Evolutionary conservation across 2,888 invertebrate genomes (phyloP), one percentile per base, ranked within the genome.

Genomic region (Cecidostiba fungosa): DNA sequence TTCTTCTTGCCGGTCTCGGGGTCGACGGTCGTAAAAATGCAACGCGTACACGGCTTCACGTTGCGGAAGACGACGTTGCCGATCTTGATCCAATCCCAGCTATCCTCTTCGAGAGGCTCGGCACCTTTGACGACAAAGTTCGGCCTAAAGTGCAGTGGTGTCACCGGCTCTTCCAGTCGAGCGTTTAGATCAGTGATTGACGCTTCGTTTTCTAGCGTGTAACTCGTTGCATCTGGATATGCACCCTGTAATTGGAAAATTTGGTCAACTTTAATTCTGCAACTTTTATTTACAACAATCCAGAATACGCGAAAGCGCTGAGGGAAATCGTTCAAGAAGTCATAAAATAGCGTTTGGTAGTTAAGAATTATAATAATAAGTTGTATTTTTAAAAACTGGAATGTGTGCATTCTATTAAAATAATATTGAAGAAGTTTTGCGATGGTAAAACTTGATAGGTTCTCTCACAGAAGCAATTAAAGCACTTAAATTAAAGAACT

Each of bases 11-110:
- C 96, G 0, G 95, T 96, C 87, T 95, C 95, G 0, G 96, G 95
- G 91, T 97, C 95, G 0, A 97, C 95, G 0, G 96, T 96, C 0
- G 96, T 96, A 86, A 97, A 91, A n/a, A 96, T 93, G 90, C 97
- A 97, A 95, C 96, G 95, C 0, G 95, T 94, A 90, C 96, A 96
- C 0, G 96, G 95, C 90, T 95, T 96, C 29, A 96, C 93, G 86
- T 95, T 94, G 90, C 95, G 94, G 90, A 96, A 96, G 76, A 95
- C 89, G 16, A 95, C 95, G 6, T 95, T 93, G 8, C 96, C 96
- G 81, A 97, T 96, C 91, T 95, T 96, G 5, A 97, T 91, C 94
- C 95, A 97, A 82, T 95, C 95, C 96, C 97, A 97, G 8, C 94
- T 92, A 89, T 97, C 97, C 92, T 97, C 96, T 2, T 95, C 96